phyloP scores from a whole-genome alignment of 35 echinoderm and acorn worm species.

The Hemicentrotus pulcherrimus region DNA sequence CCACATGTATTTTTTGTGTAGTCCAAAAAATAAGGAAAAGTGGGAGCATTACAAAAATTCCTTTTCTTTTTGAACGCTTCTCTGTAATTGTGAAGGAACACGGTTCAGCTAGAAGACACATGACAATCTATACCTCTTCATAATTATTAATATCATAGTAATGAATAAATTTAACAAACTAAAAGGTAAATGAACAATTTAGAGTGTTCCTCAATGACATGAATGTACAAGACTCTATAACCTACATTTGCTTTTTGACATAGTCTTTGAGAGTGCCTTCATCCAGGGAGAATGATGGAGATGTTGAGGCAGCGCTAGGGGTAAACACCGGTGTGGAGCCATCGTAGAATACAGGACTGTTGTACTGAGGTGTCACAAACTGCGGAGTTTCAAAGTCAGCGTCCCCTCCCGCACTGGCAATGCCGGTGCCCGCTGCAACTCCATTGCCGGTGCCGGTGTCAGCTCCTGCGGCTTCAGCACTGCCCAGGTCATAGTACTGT shows the following conservation, averaged over 20 bases:
- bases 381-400: slow-evolving; percentile 26
- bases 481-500: slow-evolving; percentile 62
- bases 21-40: too few species aligned
- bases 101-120: too few species aligned
- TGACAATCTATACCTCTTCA: too few species aligned
- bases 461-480: background rate
- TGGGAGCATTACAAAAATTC: too few species aligned
- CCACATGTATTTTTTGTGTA: too few species aligned
- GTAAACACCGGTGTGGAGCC: slow-evolving; percentile 43
- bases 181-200: too few species aligned
- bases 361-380: slow-evolving; percentile 42
- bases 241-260: slow-evolving; percentile 98
- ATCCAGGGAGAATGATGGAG: slow-evolving; percentile 60
- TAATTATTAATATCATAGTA: too few species aligned
- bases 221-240: background rate
- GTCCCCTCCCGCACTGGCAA: background rate
- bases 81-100: too few species aligned
- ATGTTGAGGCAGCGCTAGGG: slow-evolving; percentile 11
- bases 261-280: slow-evolving; percentile 87
- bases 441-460: background rate
- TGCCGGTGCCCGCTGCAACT: background rate
- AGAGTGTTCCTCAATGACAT: too few species aligned
- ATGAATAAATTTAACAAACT: too few species aligned
- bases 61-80: too few species aligned
- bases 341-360: slow-evolving; percentile 43